Conservation (phyloP, 2,888 invertebrate genomes). For the Parnassius glacialis region DNA sequence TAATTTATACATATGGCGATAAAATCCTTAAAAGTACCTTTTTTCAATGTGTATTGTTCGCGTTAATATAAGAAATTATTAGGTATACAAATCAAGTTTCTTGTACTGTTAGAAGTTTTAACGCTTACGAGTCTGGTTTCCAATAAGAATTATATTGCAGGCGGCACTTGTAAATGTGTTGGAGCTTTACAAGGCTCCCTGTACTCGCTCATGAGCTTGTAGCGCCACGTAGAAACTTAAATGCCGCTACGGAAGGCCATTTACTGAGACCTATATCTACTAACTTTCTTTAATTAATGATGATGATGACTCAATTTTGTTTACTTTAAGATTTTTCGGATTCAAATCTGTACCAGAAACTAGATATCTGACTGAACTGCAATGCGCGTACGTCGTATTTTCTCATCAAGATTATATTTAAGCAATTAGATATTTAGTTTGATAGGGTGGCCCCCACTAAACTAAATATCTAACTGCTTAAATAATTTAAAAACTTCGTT, state of each 20-base stretch:
- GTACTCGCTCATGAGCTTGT: slow-evolving; percentile 45
- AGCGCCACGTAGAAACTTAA: slow-evolving; percentile 34
- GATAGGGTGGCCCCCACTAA: too few relatives aligned
- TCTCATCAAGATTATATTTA: too few relatives aligned
- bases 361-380: neutral
- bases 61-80: too few relatives aligned
- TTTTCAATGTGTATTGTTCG: too few relatives aligned
- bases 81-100: slow-evolving; percentile 25
- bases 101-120: slow-evolving; percentile 14
- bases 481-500: too few relatives aligned
- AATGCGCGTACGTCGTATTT: too few relatives aligned
- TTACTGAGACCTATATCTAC: neutral
- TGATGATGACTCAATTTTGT: neutral
- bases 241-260: slow-evolving; percentile 36
- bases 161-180: slow-evolving; percentile 52
- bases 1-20: too few relatives aligned
- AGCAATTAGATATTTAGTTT: too few relatives aligned
- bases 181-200: slow-evolving; percentile 54
- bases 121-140: slow-evolving; percentile 33
- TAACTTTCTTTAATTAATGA: neutral
- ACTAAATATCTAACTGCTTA: too few relatives aligned
- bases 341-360: too few relatives aligned
- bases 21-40: too few relatives aligned
- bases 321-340: too few relatives aligned
- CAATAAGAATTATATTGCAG: slow-evolving; percentile 57